Percentiles rank a stretch among this genome's conserved stretches.
These are phyloP conservation scores for Sitobion miscanthi DNA, from an alignment of 1,140 invertebrate species.

Conservation along the genomic window DNA sequence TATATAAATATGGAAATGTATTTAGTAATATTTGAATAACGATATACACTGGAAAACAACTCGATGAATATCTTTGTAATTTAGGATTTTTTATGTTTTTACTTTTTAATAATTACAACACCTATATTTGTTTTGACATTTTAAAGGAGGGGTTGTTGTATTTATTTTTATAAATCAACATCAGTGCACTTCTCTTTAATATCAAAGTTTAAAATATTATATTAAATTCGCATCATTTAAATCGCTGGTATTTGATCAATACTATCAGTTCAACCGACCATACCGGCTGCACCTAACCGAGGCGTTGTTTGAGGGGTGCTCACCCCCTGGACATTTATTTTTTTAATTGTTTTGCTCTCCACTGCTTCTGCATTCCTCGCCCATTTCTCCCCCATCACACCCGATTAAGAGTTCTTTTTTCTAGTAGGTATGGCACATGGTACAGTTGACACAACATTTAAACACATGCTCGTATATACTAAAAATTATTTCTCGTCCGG, in stretches of 20 bases:
- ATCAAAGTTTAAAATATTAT: background rate
- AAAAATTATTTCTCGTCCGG: background rate
- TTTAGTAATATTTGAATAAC: background rate
- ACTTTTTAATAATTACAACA: background rate
- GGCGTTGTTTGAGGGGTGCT: slow-evolving; percentile 38
- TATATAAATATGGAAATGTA: background rate
- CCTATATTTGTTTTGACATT: background rate
- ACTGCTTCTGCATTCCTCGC: slow-evolving; percentile 12
- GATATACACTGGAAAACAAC: background rate
- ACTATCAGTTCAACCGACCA: slow-evolving; percentile 33
- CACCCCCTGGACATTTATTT: slow-evolving; percentile 38
- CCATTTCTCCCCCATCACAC: slow-evolving; percentile 1
- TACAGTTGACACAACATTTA: slow-evolving; percentile 12
- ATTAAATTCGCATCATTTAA: slow-evolving; percentile 28
- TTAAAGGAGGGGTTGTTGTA: background rate
- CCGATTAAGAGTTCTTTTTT: background rate
- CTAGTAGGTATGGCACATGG: background rate
- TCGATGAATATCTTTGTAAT: background rate
- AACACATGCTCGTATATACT: background rate
- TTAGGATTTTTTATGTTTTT: background rate
- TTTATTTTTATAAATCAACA: background rate
- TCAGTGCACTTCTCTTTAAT: slow-evolving; percentile 13
- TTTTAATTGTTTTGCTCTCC: slow-evolving; percentile 44
- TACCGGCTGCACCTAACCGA: background rate
- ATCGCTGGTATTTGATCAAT: slow-evolving; percentile 41